Percentiles rank a stretch among this genome's conserved stretches.
Evolutionary conservation across 1,140 invertebrate genomes (phyloP).

Genomic region (Euglossa dilemma): DNA sequence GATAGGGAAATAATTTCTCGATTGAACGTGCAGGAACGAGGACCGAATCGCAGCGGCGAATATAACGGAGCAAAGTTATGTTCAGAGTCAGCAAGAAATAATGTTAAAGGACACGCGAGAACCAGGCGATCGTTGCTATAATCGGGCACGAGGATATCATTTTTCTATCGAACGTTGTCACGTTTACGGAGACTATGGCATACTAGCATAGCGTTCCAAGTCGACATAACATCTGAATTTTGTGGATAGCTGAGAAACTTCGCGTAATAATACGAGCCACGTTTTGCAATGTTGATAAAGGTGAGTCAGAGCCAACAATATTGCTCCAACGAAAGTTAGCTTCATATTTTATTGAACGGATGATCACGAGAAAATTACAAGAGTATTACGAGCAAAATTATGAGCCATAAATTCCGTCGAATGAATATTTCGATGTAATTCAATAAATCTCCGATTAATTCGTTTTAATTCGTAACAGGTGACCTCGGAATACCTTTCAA

Average conservation of each 20-base stretch:
- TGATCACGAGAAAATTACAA: background rate
- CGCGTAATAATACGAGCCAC: background rate
- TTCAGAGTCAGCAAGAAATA: background rate
- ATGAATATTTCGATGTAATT: too few relatives aligned
- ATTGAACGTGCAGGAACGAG: background rate
- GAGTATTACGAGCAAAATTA: too few relatives aligned
- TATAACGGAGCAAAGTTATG: background rate
- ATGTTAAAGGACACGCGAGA: background rate
- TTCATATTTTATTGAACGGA: background rate
- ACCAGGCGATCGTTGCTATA: background rate
- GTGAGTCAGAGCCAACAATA: background rate
- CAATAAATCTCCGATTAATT: too few relatives aligned
- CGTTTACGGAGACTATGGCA: background rate
- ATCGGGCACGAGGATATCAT: background rate
- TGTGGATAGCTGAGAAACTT: background rate
- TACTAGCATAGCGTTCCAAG: background rate
- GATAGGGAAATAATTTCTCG: slow-evolving; percentile 18
- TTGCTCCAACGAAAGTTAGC: background rate
- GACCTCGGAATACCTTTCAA: too few relatives aligned
- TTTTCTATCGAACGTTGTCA: background rate
- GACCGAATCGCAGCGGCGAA: too few relatives aligned
- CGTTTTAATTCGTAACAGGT: too few relatives aligned
- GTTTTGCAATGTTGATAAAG: background rate
- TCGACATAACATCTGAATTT: background rate
- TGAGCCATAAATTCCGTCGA: too few relatives aligned